phyloP scores from a whole-genome alignment of 2,113 vertebrate genomes.

The Nicator chloris region DNA sequence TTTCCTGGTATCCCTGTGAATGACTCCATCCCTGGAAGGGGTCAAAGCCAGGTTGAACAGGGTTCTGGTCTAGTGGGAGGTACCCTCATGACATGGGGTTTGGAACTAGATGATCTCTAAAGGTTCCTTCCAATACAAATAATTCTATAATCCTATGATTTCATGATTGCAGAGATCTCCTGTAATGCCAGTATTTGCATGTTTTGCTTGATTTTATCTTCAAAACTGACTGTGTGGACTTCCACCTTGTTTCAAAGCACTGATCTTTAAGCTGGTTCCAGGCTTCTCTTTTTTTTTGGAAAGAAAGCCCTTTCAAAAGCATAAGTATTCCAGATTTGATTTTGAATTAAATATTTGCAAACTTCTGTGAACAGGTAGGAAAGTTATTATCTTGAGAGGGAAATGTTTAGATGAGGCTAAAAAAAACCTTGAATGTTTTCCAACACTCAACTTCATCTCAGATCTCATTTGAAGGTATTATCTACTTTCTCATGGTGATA shows the following conservation, averaged over 20 bases:
- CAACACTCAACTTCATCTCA: background rate
- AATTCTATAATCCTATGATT: background rate
- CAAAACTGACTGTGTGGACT: background rate
- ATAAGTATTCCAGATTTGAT: background rate
- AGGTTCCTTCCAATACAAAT: background rate
- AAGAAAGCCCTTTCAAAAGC: background rate
- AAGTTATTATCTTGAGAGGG: constrained; percentile 33
- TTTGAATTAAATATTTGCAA: constrained; percentile 26
- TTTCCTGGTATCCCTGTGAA: too few species aligned
- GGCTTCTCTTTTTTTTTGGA: background rate
- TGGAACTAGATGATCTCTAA: background rate
- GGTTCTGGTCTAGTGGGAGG: background rate
- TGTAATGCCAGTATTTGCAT: background rate
- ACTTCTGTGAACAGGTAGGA: background rate
- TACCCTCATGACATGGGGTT: too few species aligned
- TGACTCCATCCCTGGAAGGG: background rate
- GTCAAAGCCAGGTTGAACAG: background rate
- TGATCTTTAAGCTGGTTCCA: background rate
- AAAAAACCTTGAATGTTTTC: constrained; percentile 23
- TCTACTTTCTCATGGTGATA: constrained; percentile 11
- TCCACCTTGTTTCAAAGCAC: background rate
- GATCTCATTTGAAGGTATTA: background rate
- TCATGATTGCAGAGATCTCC: background rate
- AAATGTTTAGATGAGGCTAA: constrained; percentile 14
- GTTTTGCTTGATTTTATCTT: background rate